Base-by-base conservation (phyloP, 1,140 invertebrate species). In the Micrasema minimum region DNA sequence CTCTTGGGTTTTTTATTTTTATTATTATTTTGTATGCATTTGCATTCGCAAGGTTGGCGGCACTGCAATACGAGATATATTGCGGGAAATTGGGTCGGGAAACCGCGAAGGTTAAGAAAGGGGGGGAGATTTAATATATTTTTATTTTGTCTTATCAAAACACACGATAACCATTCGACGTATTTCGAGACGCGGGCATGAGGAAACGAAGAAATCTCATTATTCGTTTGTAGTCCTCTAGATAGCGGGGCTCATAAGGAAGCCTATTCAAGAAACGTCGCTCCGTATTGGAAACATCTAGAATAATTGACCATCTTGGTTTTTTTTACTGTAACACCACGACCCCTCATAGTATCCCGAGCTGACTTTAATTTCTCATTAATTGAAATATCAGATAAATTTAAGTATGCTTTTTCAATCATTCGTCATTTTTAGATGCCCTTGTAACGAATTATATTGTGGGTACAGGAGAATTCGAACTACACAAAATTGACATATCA, bases 21-120 rank as follows among this genome's bases (percentile, higher is more conserved):
- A 50, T 38, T 66, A 45, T 64, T 65, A 65, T 71, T 74, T 71
- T 71, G 72, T 71, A 64, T 71, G 72, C 68, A 74, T 67, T 67
- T 71, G 69, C 72, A 74, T 74, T 74, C 72, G 72, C 66, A 71
- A 67, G 68, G 72, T 74, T 67, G 68, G 67, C 68, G 69, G 72
- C 72, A 71, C 64, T 74, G 72, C 72, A 74, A 71, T 74, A 68
- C 68, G 71, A 68, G 71, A 71, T 74, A 74, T 74, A 71, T 68
- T 71, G 72, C 72, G 69, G 69, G 45, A 74, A 74, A 74, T 64
- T 67, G 57, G 45, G 53, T 35, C 48, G 55, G 35, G 23, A 59
- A 66, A 64, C 50, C 51, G 31, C 22, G 7, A n/a, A n/a, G n/a
- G 23, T 14, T 16, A 48, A 20, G 45, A 38, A 14, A n/a, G 12